Evolutionary conservation across 2,113 vertebrate species (phyloP).

Genomic region (Coptodon rendalli): DNA sequence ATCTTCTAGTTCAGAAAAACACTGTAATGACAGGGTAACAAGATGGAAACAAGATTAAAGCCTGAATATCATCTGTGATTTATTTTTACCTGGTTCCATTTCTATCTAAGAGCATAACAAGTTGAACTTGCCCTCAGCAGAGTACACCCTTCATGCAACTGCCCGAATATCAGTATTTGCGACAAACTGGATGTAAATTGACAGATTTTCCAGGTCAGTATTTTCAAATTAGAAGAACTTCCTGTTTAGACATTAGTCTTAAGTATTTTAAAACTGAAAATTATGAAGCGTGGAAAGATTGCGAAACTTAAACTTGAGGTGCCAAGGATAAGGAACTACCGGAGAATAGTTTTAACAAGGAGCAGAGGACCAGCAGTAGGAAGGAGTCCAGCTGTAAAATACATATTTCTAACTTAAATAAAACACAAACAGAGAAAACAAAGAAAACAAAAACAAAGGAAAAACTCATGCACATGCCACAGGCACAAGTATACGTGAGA

Average conservation of each 20-base stretch:
- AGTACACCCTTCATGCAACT: background rate
- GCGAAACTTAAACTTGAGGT: background rate
- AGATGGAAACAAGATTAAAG: background rate
- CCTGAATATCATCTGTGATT: background rate
- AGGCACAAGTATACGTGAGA: background rate
- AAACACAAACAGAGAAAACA: background rate
- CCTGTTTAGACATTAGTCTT: background rate
- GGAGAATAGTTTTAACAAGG: background rate
- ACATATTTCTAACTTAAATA: background rate
- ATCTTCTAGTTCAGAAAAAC: background rate
- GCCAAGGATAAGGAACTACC: background rate
- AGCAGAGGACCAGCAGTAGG: background rate
- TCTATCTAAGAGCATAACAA: background rate
- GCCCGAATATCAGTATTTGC: background rate
- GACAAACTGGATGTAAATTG: background rate
- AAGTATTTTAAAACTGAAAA: background rate
- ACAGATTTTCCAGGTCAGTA: background rate
- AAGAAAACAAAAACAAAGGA: background rate
- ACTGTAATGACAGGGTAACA: background rate
- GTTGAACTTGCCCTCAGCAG: background rate
- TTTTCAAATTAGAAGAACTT: background rate
- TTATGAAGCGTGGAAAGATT: background rate
- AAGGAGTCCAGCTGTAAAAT: background rate
- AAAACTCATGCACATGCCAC: conserved; percentile 15
- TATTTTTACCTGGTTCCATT: background rate